Conservation (phyloP, 2,113 vertebrate genomes). For the Lathamus discolor region DNA sequence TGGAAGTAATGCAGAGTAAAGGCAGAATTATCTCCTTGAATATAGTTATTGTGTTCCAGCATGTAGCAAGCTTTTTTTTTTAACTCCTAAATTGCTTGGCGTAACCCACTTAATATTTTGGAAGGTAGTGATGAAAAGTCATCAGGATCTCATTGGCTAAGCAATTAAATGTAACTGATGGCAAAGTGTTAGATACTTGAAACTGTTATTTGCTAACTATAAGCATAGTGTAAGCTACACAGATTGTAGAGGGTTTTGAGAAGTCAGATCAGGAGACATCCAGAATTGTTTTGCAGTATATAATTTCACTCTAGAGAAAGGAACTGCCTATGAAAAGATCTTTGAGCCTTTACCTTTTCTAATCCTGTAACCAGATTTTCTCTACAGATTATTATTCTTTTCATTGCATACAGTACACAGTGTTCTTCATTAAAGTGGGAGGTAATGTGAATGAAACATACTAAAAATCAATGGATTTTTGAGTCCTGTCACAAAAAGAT, state of each 20-base stretch:
- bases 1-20: not conserved
- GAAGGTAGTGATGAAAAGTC: not conserved
- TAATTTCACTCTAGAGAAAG: not conserved
- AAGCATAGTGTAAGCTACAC: not conserved
- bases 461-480: not conserved
- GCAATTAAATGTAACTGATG: not conserved
- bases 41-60: not conserved
- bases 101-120: not conserved
- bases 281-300: not conserved
- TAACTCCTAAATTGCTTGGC: not conserved
- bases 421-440: not conserved
- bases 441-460: not conserved
- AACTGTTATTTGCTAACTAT: not conserved
- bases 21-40: not conserved
- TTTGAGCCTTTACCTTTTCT: not conserved
- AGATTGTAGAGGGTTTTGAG: not conserved
- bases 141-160: not conserved
- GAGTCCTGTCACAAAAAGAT: not conserved
- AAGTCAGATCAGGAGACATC: not conserved
- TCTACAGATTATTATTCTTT: not conserved
- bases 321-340: not conserved
- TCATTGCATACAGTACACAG: not conserved
- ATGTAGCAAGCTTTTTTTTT: not conserved
- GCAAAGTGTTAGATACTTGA: not conserved
- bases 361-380: not conserved